These are phyloP conservation scores for Kradibia gibbosae DNA, from an alignment of 1,140 invertebrate species.

Conservation along the genomic window DNA sequence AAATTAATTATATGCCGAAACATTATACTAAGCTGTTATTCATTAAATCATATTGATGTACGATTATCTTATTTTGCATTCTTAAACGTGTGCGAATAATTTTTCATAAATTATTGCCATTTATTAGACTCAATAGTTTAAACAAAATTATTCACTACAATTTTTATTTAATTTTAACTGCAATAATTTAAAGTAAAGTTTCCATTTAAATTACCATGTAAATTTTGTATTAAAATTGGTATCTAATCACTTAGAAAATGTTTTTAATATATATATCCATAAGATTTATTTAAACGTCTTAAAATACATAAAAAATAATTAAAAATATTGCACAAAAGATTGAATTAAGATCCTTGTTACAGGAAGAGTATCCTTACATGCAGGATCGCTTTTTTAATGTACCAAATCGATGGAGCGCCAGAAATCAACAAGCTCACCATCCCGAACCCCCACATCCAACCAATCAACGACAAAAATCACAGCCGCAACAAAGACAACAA, in stretches of 20 bases:
- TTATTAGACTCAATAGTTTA: too few species aligned
- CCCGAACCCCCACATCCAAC: conserved; percentile 8
- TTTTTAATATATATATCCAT: too few species aligned
- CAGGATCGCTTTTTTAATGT: conserved; percentile 56
- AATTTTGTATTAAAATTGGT: too few species aligned
- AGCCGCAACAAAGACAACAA: conserved; percentile 55
- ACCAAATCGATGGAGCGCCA: conserved; percentile 4
- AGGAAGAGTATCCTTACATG: not conserved
- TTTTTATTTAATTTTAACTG: too few species aligned
- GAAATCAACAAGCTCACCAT: conserved; percentile 21
- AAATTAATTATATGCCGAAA: not conserved
- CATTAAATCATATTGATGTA: not conserved
- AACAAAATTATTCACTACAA: too few species aligned
- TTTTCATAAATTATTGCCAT: not conserved
- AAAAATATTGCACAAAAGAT: too few species aligned
- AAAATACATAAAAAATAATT: too few species aligned
- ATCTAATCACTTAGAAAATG: too few species aligned
- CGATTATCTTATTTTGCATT: not conserved
- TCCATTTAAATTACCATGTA: too few species aligned
- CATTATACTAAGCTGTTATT: not conserved
- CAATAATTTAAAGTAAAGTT: too few species aligned
- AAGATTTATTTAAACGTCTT: too few species aligned
- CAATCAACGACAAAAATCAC: conserved; percentile 45
- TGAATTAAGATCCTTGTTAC: too few species aligned
- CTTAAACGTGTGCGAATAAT: not conserved